Evolutionary conservation across 2,888 invertebrate genomes (phyloP), one percentile per base, ranked within the genome.

Genomic region (Amblyjoppa fuscipennis): DNA sequence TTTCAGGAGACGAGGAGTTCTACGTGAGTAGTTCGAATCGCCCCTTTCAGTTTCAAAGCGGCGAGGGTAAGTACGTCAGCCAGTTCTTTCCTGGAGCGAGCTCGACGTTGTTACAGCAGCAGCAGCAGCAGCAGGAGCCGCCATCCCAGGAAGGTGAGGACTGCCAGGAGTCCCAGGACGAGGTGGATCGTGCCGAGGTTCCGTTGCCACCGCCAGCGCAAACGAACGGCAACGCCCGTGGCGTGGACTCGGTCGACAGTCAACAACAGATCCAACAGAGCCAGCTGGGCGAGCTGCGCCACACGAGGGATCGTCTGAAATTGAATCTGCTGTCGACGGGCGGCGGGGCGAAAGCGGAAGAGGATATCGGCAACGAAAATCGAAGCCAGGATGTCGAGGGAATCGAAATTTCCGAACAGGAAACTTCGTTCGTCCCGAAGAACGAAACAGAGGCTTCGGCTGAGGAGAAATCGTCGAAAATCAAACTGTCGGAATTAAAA

Each of bases 21-120:
- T 97, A 96, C 94, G 96, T 97, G 89, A 96, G 96, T 89, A 96
- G 97, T 84, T 96, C 97, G 49, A 96, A 96, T 86, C 95, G 96
- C 79, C 97, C 97, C n/a, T 97, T 97, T 94, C 96, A 97, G 93
- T 94, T 93, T 86, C 92, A 93, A 89, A 89, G 91, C 20, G 92
- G 94, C 81, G 93, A 94, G 80, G 93, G 93, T 79, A 95, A 95
- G 87, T 95, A 95, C 87, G 95, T 95, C 84, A 96, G 96, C 91
- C 96, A 97, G 94, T 97, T 97, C 95, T 97, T 97, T 95, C 97
- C 97, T 53, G 97, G 97, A n/a, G 93, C 93, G 28, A 91, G 90
- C 66, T 86, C 91, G 25, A 88, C 87, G 61, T 89, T 87, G 90
- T 88, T 85, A 88, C 88, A 90, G 91, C 84, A 68, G 89, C 88